Conservation (phyloP, 2,113 vertebrate genomes). For the Microcebus jonahi region DNA sequence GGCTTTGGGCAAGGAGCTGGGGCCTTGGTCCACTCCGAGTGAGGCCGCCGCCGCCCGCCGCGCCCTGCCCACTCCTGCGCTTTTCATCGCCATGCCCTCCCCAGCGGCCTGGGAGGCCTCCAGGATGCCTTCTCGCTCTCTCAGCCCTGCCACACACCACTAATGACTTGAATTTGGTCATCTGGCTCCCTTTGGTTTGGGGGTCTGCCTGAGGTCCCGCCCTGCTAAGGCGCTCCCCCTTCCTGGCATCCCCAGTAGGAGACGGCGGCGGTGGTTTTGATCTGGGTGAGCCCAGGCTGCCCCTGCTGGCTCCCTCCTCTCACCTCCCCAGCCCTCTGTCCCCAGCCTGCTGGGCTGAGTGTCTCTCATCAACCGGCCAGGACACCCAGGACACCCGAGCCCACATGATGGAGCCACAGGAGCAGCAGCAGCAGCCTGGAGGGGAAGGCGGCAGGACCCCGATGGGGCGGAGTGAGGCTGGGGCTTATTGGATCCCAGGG, state of each 20-base stretch:
- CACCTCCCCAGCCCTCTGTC: not conserved
- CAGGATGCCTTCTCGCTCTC: not conserved
- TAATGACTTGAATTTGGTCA: not conserved
- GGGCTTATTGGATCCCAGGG: not conserved
- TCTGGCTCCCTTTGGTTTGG: not conserved
- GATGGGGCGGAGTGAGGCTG: not conserved
- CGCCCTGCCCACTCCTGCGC: not conserved
- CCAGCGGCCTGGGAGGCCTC: slow-evolving; percentile 11
- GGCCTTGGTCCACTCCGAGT: slow-evolving; percentile 92
- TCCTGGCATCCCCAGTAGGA: not conserved
- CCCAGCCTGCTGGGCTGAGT: not conserved
- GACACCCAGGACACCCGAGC: not conserved
- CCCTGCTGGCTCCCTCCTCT: not conserved
- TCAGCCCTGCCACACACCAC: not conserved
- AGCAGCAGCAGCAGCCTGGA: not conserved
- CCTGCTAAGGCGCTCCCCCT: not conserved
- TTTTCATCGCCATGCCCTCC: not conserved
- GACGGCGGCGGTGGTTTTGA: not conserved
- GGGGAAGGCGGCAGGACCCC: not conserved
- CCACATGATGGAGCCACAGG: not conserved
- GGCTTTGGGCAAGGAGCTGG: slow-evolving; percentile 95
- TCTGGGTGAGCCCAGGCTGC: not conserved
- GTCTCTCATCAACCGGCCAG: not conserved
- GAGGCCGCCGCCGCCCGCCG: not conserved
- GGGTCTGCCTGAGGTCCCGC: not conserved